Conservation (phyloP, 2,888 invertebrate genomes). For the Morinoia aosen region DNA sequence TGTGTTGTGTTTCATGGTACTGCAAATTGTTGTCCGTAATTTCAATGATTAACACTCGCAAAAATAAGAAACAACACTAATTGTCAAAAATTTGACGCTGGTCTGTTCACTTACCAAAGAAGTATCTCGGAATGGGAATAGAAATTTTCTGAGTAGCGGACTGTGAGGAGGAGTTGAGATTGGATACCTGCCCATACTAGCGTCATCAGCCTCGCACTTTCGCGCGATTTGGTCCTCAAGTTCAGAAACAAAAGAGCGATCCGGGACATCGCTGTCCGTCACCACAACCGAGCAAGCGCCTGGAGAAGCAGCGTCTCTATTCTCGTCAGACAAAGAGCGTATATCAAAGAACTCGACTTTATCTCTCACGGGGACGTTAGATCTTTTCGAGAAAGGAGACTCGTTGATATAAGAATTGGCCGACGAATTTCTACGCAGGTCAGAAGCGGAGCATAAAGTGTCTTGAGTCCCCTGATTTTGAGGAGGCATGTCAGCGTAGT, state of each 20-base stretch:
- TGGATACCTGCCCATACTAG: background rate
- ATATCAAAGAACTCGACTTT: conserved; percentile 23
- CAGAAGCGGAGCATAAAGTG: background rate
- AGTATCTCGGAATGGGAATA: background rate
- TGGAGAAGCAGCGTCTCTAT: background rate
- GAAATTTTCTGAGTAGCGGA: background rate
- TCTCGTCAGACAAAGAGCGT: background rate
- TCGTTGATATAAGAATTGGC: background rate
- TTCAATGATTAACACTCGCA: background rate
- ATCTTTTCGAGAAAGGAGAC: background rate
- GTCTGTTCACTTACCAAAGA: background rate
- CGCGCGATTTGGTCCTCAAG: background rate
- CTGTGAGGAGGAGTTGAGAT: conserved; percentile 7
- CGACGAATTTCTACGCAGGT: conserved; percentile 35
- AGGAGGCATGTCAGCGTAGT: background rate
- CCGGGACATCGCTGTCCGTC: conserved; percentile 13
- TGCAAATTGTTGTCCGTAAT: background rate
- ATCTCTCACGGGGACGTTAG: background rate
- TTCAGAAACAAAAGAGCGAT: background rate
- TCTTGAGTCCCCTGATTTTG: background rate
- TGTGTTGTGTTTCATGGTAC: background rate
- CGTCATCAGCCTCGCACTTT: background rate
- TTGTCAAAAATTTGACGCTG: background rate
- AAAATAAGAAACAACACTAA: background rate
- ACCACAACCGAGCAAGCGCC: background rate